A percentile compares a stretch with the other conserved stretches of the same genome.
These are phyloP conservation scores for Amphilophus citrinellus DNA, from an alignment of 2,113 vertebrate species.

Conservation along the genomic window DNA sequence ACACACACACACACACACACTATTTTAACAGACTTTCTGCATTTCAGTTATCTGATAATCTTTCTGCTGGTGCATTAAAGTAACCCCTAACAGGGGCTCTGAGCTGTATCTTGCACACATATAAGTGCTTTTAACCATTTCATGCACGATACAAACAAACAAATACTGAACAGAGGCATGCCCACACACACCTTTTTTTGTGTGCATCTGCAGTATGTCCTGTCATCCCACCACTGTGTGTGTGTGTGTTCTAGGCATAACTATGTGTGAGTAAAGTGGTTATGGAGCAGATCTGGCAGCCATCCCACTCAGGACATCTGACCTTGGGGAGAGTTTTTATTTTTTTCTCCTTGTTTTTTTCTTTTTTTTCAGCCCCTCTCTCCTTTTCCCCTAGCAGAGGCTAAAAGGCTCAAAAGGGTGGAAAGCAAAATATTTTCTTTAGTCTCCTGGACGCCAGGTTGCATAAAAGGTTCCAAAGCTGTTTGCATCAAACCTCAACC, in stretches of 20 bases:
- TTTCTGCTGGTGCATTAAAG: background rate
- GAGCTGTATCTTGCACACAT: background rate
- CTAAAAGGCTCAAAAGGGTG: constrained; percentile 94
- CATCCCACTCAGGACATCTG: constrained; percentile 82
- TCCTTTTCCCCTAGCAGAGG: constrained; percentile 80
- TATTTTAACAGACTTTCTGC: background rate
- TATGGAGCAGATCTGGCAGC: constrained; percentile 84
- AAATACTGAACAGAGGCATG: background rate
- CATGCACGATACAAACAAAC: constrained; percentile 57
- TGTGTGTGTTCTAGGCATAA: background rate
- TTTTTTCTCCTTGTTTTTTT: constrained; percentile 55
- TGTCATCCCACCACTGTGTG: background rate
- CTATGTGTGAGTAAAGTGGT: constrained; percentile 65
- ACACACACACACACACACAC: background rate
- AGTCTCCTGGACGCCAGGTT: constrained; percentile 96
- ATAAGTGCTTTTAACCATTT: background rate
- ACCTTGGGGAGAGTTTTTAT: constrained; percentile 76
- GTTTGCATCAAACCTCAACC: constrained; percentile 93
- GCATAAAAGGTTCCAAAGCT: constrained; percentile 97
- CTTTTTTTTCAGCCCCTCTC: constrained; percentile 78
- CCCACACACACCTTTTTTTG: background rate
- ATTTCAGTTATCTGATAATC: constrained; percentile 5
- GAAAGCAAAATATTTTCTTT: constrained; percentile 99
- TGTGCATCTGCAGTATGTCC: background rate
- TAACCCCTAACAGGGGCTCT: background rate